Base-by-base conservation (phyloP, 2,113 vertebrate genomes). In the Ageneiosus marmoratus region DNA sequence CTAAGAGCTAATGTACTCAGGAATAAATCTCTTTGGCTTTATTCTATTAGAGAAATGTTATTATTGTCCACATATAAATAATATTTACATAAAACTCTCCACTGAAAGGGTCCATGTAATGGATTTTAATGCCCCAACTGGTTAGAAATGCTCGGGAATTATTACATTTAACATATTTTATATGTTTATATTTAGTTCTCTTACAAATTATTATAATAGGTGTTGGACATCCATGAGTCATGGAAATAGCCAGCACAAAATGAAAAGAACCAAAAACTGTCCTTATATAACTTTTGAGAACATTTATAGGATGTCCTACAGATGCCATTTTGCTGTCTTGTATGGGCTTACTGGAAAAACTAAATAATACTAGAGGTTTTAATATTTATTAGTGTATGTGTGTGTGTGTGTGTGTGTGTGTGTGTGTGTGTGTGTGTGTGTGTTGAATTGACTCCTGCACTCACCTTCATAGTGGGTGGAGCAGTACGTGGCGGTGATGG, bases 381-480 rank as follows among this genome's bases (percentile, higher is more conserved):
- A 2, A 22, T 37, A 11, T 69, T 37, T 67, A 37, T 69, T 69
- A 41, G 24, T 11, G 12, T 73, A 44, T 73, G 20, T 48, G 63
- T 24, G 16, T 78, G 82, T 63, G 70, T 51, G 60, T 75, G 24
- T 11, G 12, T 73, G 70, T 73, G 20, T 48, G 63, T 24, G 16
- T 78, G 82, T 63, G 70, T 51, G 60, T 83, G 44, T 22, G 16
- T 82, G 22, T 63, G 1, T 41, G 80, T 63, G 78, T 81, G 70
- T 44, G 46, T 48, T 7, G 69, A 20, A 16, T 5, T 27, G 74
- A 58, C 73, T 44, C 53, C 22, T 77, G 77, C 44, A 84, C 94
- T 91, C 95, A 98, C 98, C 96, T 97, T 98, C 95, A 97, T 97
- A 89, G 92, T 97, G 75, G 97, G 96, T 0, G 97, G 98, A 0